These are phyloP conservation scores for Bursaphelenchus okinawaensis DNA, from an alignment of 2,888 invertebrate species.

Conservation along the genomic window DNA sequence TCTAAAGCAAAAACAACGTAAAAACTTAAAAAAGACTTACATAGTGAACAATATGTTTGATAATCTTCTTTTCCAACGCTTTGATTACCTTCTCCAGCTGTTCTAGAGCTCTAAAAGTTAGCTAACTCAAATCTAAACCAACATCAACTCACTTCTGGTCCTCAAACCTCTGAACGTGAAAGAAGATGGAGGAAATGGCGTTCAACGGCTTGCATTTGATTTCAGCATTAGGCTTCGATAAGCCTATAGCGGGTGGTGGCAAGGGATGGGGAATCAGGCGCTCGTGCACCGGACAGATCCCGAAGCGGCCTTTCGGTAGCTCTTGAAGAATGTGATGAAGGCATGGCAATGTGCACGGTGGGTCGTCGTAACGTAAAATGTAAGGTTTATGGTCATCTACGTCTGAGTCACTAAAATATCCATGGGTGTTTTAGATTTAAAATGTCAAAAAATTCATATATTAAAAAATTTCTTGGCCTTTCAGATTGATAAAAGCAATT, in stretches of 20 bases:
- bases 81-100: background rate
- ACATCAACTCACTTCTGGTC: background rate
- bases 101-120: background rate
- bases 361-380: background rate
- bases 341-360: background rate
- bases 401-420: background rate
- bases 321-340: background rate
- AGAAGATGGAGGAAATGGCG: background rate
- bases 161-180: background rate
- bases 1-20: background rate
- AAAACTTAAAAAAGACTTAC: background rate
- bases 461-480: background rate
- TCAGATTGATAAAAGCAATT: background rate
- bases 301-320: slow-evolving; percentile 3
- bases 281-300: background rate
- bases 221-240: background rate
- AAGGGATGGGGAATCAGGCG: background rate
- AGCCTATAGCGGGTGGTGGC: background rate
- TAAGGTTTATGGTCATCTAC: background rate
- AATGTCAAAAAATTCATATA: background rate
- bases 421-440: no score
- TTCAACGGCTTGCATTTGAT: background rate
- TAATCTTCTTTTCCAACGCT: background rate
- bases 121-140: background rate
- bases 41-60: background rate